Evolutionary conservation across 2,113 vertebrate genomes (phyloP).

Genomic region (Notothenia coriiceps): DNA sequence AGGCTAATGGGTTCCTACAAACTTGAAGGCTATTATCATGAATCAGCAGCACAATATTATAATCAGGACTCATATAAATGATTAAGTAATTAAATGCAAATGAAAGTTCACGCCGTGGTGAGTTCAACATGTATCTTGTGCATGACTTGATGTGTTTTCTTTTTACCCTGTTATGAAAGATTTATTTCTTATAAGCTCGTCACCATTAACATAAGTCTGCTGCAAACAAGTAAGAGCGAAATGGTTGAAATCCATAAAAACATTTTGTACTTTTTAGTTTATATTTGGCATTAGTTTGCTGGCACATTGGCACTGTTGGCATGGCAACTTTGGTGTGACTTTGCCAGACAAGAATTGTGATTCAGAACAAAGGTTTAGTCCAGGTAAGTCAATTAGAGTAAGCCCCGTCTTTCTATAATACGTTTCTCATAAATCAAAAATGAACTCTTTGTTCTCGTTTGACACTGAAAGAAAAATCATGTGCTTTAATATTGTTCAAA

Average conservation of each 20-base stretch:
- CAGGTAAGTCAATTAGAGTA: neutral
- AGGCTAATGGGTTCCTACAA: conserved; percentile 66
- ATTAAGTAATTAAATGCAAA: conserved; percentile 67
- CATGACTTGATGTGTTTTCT: conserved; percentile 15
- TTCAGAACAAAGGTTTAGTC: conserved; percentile 26
- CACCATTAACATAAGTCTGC: conserved; percentile 3
- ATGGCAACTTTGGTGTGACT: neutral
- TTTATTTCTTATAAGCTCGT: neutral
- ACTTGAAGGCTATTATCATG: conserved; percentile 59
- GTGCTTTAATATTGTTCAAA: neutral
- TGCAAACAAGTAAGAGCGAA: neutral
- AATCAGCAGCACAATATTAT: conserved; percentile 51
- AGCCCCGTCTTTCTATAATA: neutral
- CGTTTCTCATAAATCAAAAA: conserved; percentile 16
- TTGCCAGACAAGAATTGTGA: conserved; percentile 27
- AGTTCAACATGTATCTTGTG: conserved; percentile 35
- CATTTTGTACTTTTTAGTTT: neutral
- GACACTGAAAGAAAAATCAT: neutral
- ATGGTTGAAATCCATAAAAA: neutral
- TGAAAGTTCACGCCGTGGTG: conserved; percentile 44
- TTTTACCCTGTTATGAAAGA: conserved; percentile 5
- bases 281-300: neutral
- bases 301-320: conserved; percentile 29
- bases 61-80: conserved; percentile 49
- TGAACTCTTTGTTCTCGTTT: neutral